Conservation (phyloP, 1,140 invertebrate genomes). For the Aethina tumida region DNA sequence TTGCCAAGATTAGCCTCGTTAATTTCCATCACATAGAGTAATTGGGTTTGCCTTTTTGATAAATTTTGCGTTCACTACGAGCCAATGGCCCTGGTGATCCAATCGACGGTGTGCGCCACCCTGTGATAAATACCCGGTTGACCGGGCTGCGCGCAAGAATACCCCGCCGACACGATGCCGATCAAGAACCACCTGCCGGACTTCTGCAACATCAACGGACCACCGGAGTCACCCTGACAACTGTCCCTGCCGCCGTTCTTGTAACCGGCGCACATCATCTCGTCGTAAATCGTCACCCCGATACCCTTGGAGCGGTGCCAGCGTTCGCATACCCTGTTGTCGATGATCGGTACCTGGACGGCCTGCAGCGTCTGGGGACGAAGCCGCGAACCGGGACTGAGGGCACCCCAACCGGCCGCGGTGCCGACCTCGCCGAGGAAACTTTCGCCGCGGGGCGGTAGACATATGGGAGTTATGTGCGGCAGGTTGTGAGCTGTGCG, state of each 20-base stretch:
- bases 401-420: slow-evolving; percentile 88
- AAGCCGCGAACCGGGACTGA: slow-evolving; percentile 75
- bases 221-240: slow-evolving; percentile 71
- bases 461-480: slow-evolving; percentile 86
- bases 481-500: slow-evolving; percentile 82
- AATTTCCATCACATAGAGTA: no score
- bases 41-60: no score
- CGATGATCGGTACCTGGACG: slow-evolving; percentile 85
- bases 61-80: no score
- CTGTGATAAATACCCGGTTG: slow-evolving; percentile 92
- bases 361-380: slow-evolving; percentile 85
- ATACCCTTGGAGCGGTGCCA: slow-evolving; percentile 61
- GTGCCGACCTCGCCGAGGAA: slow-evolving; percentile 85
- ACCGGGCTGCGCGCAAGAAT: slow-evolving; percentile 82
- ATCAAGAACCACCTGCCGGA: slow-evolving; percentile 80
- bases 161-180: slow-evolving; percentile 87
- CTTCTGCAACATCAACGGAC: slow-evolving; percentile 79
- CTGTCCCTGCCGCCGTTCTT: slow-evolving; percentile 78
- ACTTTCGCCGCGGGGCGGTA: slow-evolving; percentile 82
- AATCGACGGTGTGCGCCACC: slow-evolving; percentile 87
- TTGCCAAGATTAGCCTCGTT: no score
- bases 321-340: slow-evolving; percentile 69
- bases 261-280: slow-evolving; percentile 96
- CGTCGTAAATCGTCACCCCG: slow-evolving; percentile 88
- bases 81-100: slow-evolving; percentile 56